Conservation (phyloP, 2,888 invertebrate species). For the Romanomermis culicivorax region DNA sequence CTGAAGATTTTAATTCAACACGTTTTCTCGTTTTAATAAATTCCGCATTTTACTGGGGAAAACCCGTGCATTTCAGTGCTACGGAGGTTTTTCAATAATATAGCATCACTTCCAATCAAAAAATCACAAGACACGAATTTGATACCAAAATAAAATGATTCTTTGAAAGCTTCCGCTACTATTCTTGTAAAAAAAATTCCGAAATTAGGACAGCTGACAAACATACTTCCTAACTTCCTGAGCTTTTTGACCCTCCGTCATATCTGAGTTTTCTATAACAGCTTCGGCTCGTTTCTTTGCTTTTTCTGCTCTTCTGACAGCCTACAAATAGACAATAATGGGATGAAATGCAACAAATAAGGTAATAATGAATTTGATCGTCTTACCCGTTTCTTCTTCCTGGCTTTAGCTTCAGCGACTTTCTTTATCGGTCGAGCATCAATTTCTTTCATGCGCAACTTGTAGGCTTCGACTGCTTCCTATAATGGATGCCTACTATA, state of each 20-base stretch:
- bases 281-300: slow-evolving; percentile 85
- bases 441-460: slow-evolving; percentile 48
- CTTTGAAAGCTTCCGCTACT: no score
- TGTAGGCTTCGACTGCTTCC: slow-evolving; percentile 52
- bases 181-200: no score
- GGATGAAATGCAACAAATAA: neutral
- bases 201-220: slow-evolving; percentile 16
- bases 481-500: slow-evolving; percentile 13
- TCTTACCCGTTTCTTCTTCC: slow-evolving; percentile 72
- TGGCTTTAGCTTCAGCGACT: slow-evolving; percentile 84
- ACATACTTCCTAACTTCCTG: slow-evolving; percentile 24
- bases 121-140: no score
- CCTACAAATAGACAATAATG: slow-evolving; percentile 15
- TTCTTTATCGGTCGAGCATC: slow-evolving; percentile 91
- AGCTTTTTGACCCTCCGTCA: slow-evolving; percentile 67
- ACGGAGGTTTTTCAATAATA: no score
- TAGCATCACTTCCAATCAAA: no score
- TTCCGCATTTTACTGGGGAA: no score
- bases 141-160: no score
- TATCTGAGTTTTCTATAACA: slow-evolving; percentile 49
- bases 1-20: neutral
- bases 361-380: neutral
- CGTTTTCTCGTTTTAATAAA: no score
- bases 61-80: no score
- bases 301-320: slow-evolving; percentile 56